These are phyloP conservation scores for Eucera pruinosa DNA, from an alignment of 2,888 invertebrate genomes.

Conservation along the genomic window DNA sequence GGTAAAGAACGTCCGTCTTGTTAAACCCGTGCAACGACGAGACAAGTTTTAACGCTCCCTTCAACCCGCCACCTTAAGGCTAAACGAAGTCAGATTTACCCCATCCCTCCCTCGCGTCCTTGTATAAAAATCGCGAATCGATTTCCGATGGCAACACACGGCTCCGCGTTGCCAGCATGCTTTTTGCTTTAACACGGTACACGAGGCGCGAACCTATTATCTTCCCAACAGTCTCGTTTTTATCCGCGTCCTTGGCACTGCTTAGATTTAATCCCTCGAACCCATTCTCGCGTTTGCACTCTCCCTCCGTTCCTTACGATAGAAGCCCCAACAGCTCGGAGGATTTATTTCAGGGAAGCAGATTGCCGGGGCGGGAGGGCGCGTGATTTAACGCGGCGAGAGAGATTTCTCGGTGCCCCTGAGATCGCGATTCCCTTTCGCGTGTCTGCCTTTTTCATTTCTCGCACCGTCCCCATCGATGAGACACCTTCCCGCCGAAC, in stretches of 20 bases:
- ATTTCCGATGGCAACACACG: neutral
- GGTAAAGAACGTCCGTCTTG: constrained; percentile 41
- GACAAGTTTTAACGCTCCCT: constrained; percentile 36
- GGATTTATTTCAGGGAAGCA: constrained; percentile 64
- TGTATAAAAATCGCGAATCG: neutral
- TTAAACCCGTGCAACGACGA: constrained; percentile 31
- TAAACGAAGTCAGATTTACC: too few relatives aligned
- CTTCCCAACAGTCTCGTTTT: constrained; percentile 8
- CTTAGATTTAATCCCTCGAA: constrained; percentile 46
- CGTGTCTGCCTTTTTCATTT: constrained; percentile 6
- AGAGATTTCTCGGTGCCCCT: constrained; percentile 31
- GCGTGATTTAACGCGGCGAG: constrained; percentile 57
- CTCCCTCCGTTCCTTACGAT: constrained; percentile 6
- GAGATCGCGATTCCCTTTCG: neutral
- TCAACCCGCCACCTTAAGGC: constrained; percentile 4
- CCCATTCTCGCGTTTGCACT: constrained; percentile 5
- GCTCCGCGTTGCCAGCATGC: neutral
- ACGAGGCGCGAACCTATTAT: neutral
- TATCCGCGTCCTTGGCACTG: constrained; percentile 41
- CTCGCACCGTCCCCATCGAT: neutral
- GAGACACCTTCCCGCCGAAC: too few relatives aligned
- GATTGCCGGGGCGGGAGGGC: constrained; percentile 63
- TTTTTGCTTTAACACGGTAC: constrained; percentile 5
- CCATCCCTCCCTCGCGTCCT: too few relatives aligned
- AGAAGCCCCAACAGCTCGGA: constrained; percentile 36